A percentile compares a stretch with the other conserved stretches of the same genome.
Conservation (phyloP, 53 echinoderm and acorn worm genomes). For the Stichopus horrens region DNA sequence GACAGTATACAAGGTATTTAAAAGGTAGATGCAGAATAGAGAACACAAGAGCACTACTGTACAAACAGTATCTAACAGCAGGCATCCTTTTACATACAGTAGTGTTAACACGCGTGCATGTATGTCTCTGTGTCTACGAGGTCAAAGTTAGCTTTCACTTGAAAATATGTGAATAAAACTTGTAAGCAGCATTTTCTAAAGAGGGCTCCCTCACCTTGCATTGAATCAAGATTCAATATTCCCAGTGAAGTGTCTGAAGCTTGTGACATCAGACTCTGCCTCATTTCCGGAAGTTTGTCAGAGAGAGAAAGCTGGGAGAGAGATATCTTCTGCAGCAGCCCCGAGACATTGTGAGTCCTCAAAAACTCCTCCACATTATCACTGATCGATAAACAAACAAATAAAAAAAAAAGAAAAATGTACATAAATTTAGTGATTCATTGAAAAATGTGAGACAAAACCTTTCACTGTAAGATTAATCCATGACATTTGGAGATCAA, state of each 20-base stretch:
- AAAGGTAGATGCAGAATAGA: too few relatives aligned
- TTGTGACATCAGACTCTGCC: constrained; percentile 58
- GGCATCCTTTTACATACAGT: too few relatives aligned
- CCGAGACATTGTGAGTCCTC: constrained; percentile 29
- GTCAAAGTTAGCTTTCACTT: too few relatives aligned
- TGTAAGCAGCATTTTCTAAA: neutral
- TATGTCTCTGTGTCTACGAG: too few relatives aligned
- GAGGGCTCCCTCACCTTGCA: constrained; percentile 24
- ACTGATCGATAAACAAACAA: neutral
- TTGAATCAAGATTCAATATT: constrained; percentile 74
- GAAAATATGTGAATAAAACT: too few relatives aligned
- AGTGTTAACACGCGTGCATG: too few relatives aligned
- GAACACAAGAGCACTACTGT: too few relatives aligned
- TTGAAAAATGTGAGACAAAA: neutral
- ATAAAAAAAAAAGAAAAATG: neutral
- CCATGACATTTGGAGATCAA: too few relatives aligned
- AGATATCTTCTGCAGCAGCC: constrained; percentile 26
- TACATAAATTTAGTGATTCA: neutral
- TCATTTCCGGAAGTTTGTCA: neutral
- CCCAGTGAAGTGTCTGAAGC: constrained; percentile 76
- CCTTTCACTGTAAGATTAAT: too few relatives aligned
- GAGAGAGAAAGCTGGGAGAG: constrained; percentile 26
- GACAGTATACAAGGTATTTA: too few relatives aligned
- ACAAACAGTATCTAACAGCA: too few relatives aligned
- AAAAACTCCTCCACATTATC: constrained; percentile 37